Percentiles rank a stretch among this genome's conserved stretches.
Evolutionary conservation across 1,140 invertebrate genomes (phyloP).

Genomic region (Magallana angulata): DNA sequence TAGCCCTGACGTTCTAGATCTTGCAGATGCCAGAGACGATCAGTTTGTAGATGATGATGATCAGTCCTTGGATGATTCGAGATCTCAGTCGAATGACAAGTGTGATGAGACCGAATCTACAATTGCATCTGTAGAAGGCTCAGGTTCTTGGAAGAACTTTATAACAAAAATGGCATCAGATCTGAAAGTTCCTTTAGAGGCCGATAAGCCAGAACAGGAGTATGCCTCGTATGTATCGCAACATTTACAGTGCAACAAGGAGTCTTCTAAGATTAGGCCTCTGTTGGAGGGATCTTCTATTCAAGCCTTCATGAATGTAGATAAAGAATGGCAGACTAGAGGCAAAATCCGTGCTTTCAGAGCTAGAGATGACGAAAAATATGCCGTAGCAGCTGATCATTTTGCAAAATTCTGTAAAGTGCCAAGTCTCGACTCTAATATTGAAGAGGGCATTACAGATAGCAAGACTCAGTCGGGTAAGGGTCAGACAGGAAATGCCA

Average conservation of each 20-base stretch:
- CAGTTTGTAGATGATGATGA: too few relatives aligned
- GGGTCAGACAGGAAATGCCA: too few relatives aligned
- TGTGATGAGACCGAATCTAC: neutral
- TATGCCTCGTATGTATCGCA: neutral
- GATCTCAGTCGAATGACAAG: too few relatives aligned
- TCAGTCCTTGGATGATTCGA: too few relatives aligned
- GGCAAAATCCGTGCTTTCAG: too few relatives aligned
- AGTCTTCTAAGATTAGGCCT: neutral
- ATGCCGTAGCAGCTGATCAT: too few relatives aligned
- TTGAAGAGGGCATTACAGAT: too few relatives aligned
- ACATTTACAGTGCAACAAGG: neutral
- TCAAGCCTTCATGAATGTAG: slow-evolving; percentile 13
- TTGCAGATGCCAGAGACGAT: neutral
- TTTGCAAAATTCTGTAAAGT: too few relatives aligned
- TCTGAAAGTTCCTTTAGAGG: neutral
- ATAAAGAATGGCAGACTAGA: neutral
- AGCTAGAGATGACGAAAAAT: too few relatives aligned
- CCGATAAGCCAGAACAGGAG: slow-evolving; percentile 10
- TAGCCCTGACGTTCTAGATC: neutral
- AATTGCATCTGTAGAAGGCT: neutral
- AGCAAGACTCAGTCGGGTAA: too few relatives aligned
- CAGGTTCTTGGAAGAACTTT: neutral
- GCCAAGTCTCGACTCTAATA: too few relatives aligned
- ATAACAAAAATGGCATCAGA: neutral
- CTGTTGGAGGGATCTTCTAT: neutral